These are phyloP conservation scores for Alouatta palliata DNA, from an alignment of 2,113 vertebrate genomes.

Conservation along the genomic window DNA sequence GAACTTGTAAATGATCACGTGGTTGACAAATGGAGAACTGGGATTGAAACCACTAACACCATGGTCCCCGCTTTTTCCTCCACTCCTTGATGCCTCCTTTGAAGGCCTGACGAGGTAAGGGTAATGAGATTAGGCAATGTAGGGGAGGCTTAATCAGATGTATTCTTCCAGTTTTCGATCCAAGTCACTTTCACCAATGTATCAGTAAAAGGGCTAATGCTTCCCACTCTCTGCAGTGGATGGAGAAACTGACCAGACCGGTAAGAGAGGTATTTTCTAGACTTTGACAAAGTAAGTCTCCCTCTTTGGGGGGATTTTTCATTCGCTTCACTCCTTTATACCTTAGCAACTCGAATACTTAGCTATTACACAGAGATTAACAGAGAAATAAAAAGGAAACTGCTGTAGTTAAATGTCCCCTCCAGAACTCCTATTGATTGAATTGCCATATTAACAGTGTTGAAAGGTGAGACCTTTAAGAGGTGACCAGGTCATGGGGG, in stretches of 20 bases:
- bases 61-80: background rate
- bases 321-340: background rate
- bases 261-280: background rate
- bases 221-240: background rate
- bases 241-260: background rate
- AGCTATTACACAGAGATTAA: background rate
- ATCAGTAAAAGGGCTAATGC: no score
- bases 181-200: background rate
- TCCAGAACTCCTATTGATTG: background rate
- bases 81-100: background rate
- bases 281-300: background rate
- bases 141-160: background rate
- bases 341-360: background rate
- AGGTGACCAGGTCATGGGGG: background rate
- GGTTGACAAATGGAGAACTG: background rate
- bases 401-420: background rate
- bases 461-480: background rate
- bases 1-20: background rate
- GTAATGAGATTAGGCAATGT: fast-evolving
- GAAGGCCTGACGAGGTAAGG: background rate
- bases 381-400: background rate
- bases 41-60: background rate
- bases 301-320: background rate
- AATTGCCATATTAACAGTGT: background rate
- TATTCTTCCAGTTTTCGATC: background rate